Evolutionary conservation across 2,113 vertebrate species (phyloP).

Genomic region (mouse (Mus musculus)): GRCm39 chr19:14756501-14757000

Average conservation of each 20-base stretch:
- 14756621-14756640: not conserved
- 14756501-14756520: not conserved
- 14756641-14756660: not conserved
- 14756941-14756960: not conserved
- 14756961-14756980: not conserved
- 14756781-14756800: not conserved
- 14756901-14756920: not conserved
- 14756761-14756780: not conserved
- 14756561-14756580: not conserved
- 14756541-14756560: not conserved
- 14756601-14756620: not conserved
- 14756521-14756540: not conserved
- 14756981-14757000: not conserved
- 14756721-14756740: not conserved
- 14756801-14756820: not conserved
- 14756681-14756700: not conserved
- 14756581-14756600: not conserved
- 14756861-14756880: not conserved
- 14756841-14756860: not conserved
- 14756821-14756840: not conserved
- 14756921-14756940: not conserved
- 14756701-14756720: not conserved
- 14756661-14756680: not conserved
- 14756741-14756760: not conserved
- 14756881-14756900: not conserved